Evolutionary conservation across 2,888 invertebrate species (phyloP), one percentile per base, ranked within the genome.

Genomic region (Hedya salicella): DNA sequence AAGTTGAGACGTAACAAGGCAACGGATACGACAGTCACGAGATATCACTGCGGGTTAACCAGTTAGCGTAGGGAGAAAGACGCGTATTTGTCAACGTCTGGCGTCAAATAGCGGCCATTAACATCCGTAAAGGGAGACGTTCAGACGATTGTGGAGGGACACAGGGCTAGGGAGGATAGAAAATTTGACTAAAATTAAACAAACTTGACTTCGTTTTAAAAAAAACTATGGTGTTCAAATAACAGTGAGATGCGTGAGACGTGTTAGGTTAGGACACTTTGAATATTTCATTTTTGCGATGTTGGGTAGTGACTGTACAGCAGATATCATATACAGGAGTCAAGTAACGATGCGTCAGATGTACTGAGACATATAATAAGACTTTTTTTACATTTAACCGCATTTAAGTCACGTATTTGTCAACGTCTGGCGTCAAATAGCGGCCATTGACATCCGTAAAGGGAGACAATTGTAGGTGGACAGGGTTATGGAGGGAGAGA

Each of bases 371-470:
- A n/a, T n/a, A n/a, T n/a, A n/a, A n/a, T n/a, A n/a, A n/a, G n/a
- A n/a, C n/a, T n/a, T n/a, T n/a, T n/a, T n/a, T n/a, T n/a, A n/a
- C n/a, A n/a, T n/a, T n/a, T n/a, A n/a, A n/a, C n/a, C n/a, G n/a
- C n/a, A n/a, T n/a, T n/a, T n/a, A 81, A 75, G 78, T 76, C 81
- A 83, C 81, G 79, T 69, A 76, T 82, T 87, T 87, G 87, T 89
- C 89, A 89, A 83, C 74, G 89, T 89, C 89, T 80, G 72, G 78
- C 81, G 81, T 88, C 89, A 87, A 89, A 89, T 89, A 85, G 89
- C 85, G 71, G 75, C 83, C 85, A 89, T 89, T 89, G 89, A 88
- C 88, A 87, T 88, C 81, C 79, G 78, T 74, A 71, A 73, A 76
- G 77, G 81, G 83, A 81, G 85, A 86, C 87, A 82, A 86, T 85